These are phyloP conservation scores for Pharmacophagus antenor DNA, from an alignment of 2,888 invertebrate genomes.

Conservation along the genomic window DNA sequence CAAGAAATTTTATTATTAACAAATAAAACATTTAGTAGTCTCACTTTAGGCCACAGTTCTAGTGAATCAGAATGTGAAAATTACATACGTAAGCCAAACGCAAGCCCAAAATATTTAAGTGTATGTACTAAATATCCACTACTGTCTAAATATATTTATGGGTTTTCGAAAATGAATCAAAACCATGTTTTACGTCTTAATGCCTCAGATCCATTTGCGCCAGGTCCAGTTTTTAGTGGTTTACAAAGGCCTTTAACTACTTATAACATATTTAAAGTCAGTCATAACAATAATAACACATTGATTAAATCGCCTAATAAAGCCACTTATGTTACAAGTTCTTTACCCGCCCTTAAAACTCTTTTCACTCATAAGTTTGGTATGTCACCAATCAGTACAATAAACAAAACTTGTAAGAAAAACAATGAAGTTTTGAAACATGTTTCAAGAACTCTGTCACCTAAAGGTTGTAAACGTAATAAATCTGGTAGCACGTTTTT, in stretches of 20 bases:
- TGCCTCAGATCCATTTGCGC: conserved; percentile 73
- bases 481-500: conserved; percentile 49
- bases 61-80: conserved; percentile 76
- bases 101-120: conserved; percentile 72
- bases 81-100: conserved; percentile 62
- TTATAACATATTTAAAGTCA: conserved; percentile 73
- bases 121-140: conserved; percentile 70
- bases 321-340: conserved; percentile 51
- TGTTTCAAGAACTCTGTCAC: conserved; percentile 56
- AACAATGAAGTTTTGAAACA: conserved; percentile 55
- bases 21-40: conserved; percentile 74
- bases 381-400: conserved; percentile 61
- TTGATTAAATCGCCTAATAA: conserved; percentile 66
- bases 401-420: conserved; percentile 55
- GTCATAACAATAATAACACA: conserved; percentile 70
- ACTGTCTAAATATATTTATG: conserved; percentile 63
- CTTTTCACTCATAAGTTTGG: conserved; percentile 75
- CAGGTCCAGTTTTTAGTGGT: conserved; percentile 77
- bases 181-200: conserved; percentile 62
- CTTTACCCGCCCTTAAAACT: conserved; percentile 67
- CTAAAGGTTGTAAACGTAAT: conserved; percentile 59
- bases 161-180: conserved; percentile 63
- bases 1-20: conserved; percentile 82
- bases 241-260: conserved; percentile 68
- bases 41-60: conserved; percentile 81